Conservation (phyloP, 1,140 invertebrate genomes). For the Leptoteleia sp. region DNA sequence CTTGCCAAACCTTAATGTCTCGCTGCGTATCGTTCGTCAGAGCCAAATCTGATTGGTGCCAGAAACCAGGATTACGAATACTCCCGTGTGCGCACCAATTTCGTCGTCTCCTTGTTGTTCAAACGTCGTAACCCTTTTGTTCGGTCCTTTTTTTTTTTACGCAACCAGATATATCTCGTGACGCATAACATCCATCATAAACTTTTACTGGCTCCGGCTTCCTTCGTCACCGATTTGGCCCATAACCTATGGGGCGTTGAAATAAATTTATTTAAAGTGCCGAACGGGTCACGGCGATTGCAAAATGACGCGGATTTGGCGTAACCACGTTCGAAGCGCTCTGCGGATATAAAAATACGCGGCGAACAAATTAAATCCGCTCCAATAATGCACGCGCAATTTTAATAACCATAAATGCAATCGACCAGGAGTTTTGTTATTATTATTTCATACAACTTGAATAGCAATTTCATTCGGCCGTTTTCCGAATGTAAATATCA, state of each 20-base stretch:
- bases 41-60: slow-evolving; percentile 62
- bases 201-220: slow-evolving; percentile 35
- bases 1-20: slow-evolving; percentile 26
- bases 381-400: background rate
- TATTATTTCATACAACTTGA: background rate
- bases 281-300: slow-evolving; percentile 3
- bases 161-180: slow-evolving; percentile 25
- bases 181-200: slow-evolving; percentile 47
- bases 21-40: slow-evolving; percentile 45
- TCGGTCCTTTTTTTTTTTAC: slow-evolving; percentile 32
- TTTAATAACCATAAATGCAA: background rate
- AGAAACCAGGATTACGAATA: slow-evolving; percentile 66
- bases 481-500: background rate
- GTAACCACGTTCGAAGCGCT: no score
- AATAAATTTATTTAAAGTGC: slow-evolving; percentile 30
- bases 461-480: background rate
- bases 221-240: slow-evolving; percentile 13
- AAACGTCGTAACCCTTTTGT: slow-evolving; percentile 43
- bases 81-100: slow-evolving; percentile 33
- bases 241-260: slow-evolving; percentile 21
- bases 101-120: slow-evolving; percentile 22
- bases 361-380: background rate
- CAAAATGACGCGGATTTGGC: background rate
- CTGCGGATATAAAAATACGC: background rate
- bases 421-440: background rate